Evolutionary conservation across 92 coral and sea anemone species (phyloP), one percentile per base, ranked within the genome.

Genomic region (Umimayanthus kanabou): DNA sequence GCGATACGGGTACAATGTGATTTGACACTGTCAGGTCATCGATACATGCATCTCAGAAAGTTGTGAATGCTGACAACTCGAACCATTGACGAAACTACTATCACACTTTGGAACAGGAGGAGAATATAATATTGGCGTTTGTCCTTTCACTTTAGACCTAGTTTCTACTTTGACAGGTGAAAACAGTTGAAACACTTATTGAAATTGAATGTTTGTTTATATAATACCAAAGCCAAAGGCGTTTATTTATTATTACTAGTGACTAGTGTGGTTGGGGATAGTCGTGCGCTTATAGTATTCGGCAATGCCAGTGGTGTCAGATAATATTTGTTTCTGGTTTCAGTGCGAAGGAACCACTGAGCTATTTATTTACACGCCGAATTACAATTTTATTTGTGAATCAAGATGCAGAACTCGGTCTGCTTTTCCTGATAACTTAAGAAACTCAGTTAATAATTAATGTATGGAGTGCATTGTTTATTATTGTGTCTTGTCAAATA

Each of bases 371-470:
- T 61, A 22, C 9, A 61, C 69, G 26, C 69, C 69, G 69, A 61
- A 18, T 20, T 18, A 61, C 4, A 61, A 20, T 61, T 61, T 61
- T 61, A 53, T 13, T 53, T 53, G 3, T 53, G 58, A 53, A 53
- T 3, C 20, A 53, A 53, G 20, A 11, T 53, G 58, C 58, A 13
- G 69, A 18, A 61, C 69, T 61, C 69, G 69, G 40, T 69, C 73
- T 33, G 8, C 76, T 28, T 16, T 70, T 23, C 75, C 13, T 28
- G 84, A 80, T 53, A 30, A 20, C 57, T 37, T 7, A 10, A 79
- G 49, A 28, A 55, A 55, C 57, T 53, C 37, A 37, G 70, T 80
- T 55, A 80, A 80, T 53, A 53, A 57, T 80, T 80, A 53, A 80
- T 80, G 58, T 28, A 78, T 77, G 29, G 37, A 79, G 15, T 80